Base-by-base conservation (phyloP, 2,888 invertebrate genomes). In the Netelia virgata region DNA sequence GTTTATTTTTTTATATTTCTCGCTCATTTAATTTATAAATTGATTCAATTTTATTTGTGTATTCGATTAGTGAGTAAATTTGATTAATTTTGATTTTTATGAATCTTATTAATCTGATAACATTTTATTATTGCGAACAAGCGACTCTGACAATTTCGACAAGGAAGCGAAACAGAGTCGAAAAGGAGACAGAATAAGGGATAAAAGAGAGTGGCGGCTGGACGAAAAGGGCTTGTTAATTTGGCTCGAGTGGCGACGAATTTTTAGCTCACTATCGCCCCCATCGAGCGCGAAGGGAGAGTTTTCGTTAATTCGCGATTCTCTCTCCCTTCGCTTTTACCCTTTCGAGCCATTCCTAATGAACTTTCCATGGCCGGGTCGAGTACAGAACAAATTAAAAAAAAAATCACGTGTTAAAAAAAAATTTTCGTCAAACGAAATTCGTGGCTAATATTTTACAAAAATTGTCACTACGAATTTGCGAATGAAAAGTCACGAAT, bases 171-270 rank as follows among this genome's bases (percentile, higher is more conserved):
- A 36, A 6, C 36, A 36, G 36, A 36, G 36, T 36, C 36, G 36
- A 28, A 55, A 43, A 28, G 36, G 41, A 69, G 63, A 18, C 16
- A 66, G 57, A 47, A 55, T 16, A n/a, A 57, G 57, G 28, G 77
- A 69, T 36, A 77, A 63, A 53, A 18, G 61, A 36, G 41, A 14
- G 59, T 61, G 36, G 14, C 43, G 20, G 20, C 20, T 20, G 36
- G 20, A 61, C 18, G 16, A 41, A 47, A 73, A 63, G 72, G 50
- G 20, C 69, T 36, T 70, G 83, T 70, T 75, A 79, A 79, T 83
- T 83, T 74, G 43, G 47, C 55, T 59, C 69, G 75, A 36, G 57
- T 41, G 50, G 43, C 47, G 20, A 20, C 61, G 47, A 69, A 69
- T 75, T 79, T 83, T 79, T 23, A 53, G 43, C 61, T 20, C 47